Percentiles rank a stretch among this genome's conserved stretches.
Conservation (phyloP, 2,113 vertebrate genomes). For the Leucoraja erinaceus region DNA sequence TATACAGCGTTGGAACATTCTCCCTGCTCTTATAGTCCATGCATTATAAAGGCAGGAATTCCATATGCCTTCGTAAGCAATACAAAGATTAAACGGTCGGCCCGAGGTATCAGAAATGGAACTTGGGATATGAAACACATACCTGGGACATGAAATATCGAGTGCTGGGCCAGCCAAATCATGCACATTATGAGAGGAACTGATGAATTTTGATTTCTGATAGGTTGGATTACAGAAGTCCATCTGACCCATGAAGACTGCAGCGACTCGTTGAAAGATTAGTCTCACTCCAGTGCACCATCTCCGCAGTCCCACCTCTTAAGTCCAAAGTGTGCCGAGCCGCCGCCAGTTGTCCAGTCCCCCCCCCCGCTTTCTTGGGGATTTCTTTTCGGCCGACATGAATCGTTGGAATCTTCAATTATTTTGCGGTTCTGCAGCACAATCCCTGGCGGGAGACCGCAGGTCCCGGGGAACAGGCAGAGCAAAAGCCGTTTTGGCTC, state of each 20-base stretch:
- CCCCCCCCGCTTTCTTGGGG: neutral
- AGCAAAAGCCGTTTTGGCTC: slow-evolving; percentile 3
- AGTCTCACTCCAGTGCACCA: neutral
- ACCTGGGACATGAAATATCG: no score
- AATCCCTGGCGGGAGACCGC: neutral
- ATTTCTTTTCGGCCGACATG: neutral
- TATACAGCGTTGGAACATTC: no score
- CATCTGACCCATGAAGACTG: neutral
- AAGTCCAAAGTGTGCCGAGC: neutral
- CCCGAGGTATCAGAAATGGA: no score
- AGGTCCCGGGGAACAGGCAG: neutral
- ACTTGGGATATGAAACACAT: no score
- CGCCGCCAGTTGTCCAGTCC: neutral
- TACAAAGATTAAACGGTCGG: no score
- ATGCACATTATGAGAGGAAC: no score
- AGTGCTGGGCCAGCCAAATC: no score
- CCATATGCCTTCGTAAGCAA: no score
- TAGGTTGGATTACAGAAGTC: neutral
- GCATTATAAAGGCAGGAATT: no score
- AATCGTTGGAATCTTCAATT: neutral
- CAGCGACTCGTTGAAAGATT: neutral
- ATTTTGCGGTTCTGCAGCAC: neutral
- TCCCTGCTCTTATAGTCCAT: no score
- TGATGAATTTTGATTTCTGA: no score
- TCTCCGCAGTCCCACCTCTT: neutral